These are phyloP conservation scores for Rafetus swinhoei DNA, from an alignment of 2,113 vertebrate species.

Conservation along the genomic window DNA sequence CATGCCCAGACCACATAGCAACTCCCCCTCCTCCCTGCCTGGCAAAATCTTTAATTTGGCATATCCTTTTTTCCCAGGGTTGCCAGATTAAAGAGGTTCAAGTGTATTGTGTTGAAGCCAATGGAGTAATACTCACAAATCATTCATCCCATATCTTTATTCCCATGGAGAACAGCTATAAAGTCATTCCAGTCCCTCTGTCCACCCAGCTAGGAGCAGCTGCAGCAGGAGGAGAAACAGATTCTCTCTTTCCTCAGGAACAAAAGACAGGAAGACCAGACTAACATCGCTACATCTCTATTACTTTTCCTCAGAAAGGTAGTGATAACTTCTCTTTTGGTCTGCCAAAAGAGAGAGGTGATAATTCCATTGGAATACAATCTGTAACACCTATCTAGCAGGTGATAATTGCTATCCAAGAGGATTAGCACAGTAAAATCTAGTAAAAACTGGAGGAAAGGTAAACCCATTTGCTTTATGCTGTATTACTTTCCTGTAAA, in stretches of 20 bases:
- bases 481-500: background rate
- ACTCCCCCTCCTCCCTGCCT: too few relatives aligned
- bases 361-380: background rate
- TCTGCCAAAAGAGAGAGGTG: background rate
- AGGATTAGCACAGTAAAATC: background rate
- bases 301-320: background rate
- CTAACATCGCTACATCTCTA: too few relatives aligned
- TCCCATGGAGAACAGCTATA: background rate
- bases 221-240: background rate
- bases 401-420: constrained; percentile 14
- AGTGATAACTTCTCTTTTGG: background rate
- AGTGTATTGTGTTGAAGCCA: constrained; percentile 8
- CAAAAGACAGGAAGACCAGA: too few relatives aligned
- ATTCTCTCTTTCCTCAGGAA: background rate
- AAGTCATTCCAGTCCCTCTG: background rate
- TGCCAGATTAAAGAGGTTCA: too few relatives aligned
- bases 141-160: background rate
- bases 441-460: background rate
- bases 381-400: background rate
- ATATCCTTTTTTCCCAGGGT: too few relatives aligned
- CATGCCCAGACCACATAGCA: too few relatives aligned
- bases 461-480: background rate
- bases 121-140: background rate
- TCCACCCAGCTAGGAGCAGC: background rate
- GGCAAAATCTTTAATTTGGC: too few relatives aligned